Conservation (phyloP, 2,888 invertebrate species). For the Ceramica pisi region DNA sequence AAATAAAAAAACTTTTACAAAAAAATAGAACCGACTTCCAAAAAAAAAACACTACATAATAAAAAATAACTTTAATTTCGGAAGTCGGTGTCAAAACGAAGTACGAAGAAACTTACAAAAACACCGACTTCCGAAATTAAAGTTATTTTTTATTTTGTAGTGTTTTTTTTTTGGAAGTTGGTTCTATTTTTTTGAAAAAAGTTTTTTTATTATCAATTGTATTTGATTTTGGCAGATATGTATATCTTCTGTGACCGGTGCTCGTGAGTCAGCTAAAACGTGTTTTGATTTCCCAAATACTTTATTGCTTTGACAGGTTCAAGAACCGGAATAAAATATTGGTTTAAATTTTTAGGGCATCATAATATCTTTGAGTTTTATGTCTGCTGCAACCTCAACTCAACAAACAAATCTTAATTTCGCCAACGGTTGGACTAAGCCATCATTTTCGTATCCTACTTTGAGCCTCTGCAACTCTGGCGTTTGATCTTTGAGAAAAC, state of each 20-base stretch:
- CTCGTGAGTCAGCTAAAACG: conserved; percentile 40
- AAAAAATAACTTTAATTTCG: too few species aligned
- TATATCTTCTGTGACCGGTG: conserved; percentile 22
- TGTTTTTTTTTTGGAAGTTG: too few species aligned
- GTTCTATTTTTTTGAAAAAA: too few species aligned
- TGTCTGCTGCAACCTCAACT: neutral
- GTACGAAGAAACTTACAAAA: too few species aligned
- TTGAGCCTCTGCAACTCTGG: neutral
- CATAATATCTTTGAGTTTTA: conserved; percentile 18
- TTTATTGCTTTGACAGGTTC: conserved; percentile 34
- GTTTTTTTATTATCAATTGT: too few species aligned
- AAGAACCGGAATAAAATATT: conserved; percentile 31
- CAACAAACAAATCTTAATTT: neutral
- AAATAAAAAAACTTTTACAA: too few species aligned
- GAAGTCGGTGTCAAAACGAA: too few species aligned
- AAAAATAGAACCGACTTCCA: too few species aligned
- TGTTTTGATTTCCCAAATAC: conserved; percentile 49
- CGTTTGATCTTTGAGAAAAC: conserved; percentile 19
- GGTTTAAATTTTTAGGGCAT: conserved; percentile 18
- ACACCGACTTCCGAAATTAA: too few species aligned
- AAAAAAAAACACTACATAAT: too few species aligned
- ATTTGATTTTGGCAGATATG: conserved; percentile 41
- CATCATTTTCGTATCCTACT: neutral
- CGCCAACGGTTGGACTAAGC: neutral
- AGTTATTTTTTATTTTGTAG: too few species aligned